A percentile compares a stretch with the other conserved stretches of the same genome.
Conservation (phyloP, 2,113 vertebrate species). For the Aldabrachelys gigantea region DNA sequence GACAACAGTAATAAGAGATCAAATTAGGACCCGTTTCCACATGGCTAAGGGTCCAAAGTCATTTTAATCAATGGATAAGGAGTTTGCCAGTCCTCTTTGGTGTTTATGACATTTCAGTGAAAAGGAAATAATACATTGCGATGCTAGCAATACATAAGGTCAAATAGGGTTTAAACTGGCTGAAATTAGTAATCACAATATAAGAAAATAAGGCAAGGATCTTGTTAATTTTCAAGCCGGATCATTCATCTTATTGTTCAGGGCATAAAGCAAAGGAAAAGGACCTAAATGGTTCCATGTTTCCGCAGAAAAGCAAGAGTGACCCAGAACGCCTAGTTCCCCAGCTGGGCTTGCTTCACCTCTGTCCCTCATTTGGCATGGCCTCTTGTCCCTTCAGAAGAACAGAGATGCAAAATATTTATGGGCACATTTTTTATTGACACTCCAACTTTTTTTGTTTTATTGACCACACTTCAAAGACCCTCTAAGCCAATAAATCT, state of each 20-base stretch:
- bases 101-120: conserved; percentile 42
- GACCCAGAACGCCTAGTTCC: not conserved
- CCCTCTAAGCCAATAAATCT: conserved; percentile 11
- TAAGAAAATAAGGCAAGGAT: not conserved
- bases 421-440: not conserved
- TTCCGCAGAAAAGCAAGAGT: conserved; percentile 11
- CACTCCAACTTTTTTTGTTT: not conserved
- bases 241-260: conserved; percentile 10
- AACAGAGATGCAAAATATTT: conserved; percentile 35
- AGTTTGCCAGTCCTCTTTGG: conserved; percentile 1
- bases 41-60: conserved; percentile 16
- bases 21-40: fast-evolving
- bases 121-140: conserved; percentile 35
- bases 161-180: not conserved
- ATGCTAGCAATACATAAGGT: conserved; percentile 15
- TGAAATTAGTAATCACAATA: conserved; percentile 27
- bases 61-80: conserved; percentile 27
- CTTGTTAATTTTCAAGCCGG: not conserved
- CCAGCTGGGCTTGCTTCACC: conserved; percentile 10
- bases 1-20: not conserved
- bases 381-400: conserved; percentile 26
- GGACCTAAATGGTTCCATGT: not conserved
- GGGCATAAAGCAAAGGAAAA: not conserved
- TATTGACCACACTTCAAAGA: not conserved
- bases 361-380: not conserved